Evolutionary conservation across 2,797 vertebrate genomes (phyloP).

Genomic region (Danio tinwini): DNA sequence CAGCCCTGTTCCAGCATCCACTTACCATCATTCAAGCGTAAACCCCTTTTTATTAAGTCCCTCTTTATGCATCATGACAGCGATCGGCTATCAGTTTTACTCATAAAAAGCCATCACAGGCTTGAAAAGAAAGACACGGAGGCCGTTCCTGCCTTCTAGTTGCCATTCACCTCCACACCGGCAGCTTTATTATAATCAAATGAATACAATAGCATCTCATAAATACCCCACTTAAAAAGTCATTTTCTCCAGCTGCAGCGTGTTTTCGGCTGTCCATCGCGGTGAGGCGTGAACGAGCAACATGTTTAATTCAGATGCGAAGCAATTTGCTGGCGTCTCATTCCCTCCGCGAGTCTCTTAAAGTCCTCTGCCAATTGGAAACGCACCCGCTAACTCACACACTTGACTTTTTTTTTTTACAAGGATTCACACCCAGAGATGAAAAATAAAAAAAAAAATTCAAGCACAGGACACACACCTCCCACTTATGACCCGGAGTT

Average conservation of each 20-base stretch:
- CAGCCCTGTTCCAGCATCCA: neutral
- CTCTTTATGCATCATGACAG: conserved; percentile 66
- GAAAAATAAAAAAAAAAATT: neutral
- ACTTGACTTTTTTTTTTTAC: conserved; percentile 1
- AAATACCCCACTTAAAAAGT: conserved; percentile 83
- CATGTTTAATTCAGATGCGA: conserved; percentile 79
- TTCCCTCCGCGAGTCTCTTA: conserved; percentile 38
- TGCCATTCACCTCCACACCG: conserved; percentile 71
- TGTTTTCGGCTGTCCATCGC: conserved; percentile 74
- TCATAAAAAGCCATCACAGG: conserved; percentile 70
- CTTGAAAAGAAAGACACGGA: conserved; percentile 66
- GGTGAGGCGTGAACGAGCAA: conserved; percentile 69
- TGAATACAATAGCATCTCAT: conserved; percentile 79
- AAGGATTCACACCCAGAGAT: neutral
- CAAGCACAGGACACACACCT: conserved; percentile 44
- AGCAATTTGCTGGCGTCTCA: conserved; percentile 66
- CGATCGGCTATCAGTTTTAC: conserved; percentile 68
- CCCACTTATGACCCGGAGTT: conserved; percentile 45
- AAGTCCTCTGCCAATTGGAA: conserved; percentile 26
- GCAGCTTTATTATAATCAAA: conserved; percentile 84
- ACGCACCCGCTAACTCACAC: neutral
- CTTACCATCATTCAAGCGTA: neutral
- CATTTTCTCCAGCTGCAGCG: conserved; percentile 76
- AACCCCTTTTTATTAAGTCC: conserved; percentile 2
- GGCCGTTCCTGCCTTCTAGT: conserved; percentile 74